phyloP scores from a whole-genome alignment of 2,113 vertebrate species.

The Rissa tridactyla region DNA sequence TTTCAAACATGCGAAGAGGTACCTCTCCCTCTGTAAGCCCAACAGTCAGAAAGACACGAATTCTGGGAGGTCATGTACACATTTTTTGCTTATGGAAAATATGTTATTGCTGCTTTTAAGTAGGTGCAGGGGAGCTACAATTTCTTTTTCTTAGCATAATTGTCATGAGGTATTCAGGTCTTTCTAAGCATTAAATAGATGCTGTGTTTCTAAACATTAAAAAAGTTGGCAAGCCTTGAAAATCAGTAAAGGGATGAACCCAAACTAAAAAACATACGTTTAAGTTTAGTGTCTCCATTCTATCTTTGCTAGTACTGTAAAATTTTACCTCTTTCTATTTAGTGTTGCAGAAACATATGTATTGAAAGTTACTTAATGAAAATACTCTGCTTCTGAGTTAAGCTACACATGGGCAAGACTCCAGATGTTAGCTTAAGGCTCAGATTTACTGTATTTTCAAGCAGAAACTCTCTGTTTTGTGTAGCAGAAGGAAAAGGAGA shows the following conservation, averaged over 20 bases:
- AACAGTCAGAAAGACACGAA: neutral
- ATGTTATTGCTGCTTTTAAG: neutral
- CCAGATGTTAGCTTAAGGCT: conserved; percentile 22
- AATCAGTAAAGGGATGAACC: neutral
- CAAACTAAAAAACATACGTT: neutral
- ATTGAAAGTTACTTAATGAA: neutral
- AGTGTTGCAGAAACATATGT: neutral
- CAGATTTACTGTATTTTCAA: neutral
- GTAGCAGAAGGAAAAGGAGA: neutral
- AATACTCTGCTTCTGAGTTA: neutral
- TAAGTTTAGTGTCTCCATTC: neutral
- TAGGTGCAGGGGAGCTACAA: neutral
- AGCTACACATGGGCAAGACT: neutral
- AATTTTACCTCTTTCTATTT: neutral
- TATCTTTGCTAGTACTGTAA: neutral
- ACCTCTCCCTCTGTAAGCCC: neutral
- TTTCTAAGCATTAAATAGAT: neutral
- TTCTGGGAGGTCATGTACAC: neutral
- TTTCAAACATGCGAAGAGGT: neutral
- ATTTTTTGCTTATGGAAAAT: neutral
- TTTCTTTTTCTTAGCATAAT: neutral
- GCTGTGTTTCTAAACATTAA: neutral
- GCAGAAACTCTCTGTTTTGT: neutral
- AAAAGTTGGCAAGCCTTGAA: neutral
- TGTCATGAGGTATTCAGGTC: neutral